Percentiles rank a stretch among this genome's conserved stretches.
These are phyloP conservation scores for Anadara kagoshimensis DNA, from an alignment of 1,140 invertebrate genomes.

Conservation along the genomic window DNA sequence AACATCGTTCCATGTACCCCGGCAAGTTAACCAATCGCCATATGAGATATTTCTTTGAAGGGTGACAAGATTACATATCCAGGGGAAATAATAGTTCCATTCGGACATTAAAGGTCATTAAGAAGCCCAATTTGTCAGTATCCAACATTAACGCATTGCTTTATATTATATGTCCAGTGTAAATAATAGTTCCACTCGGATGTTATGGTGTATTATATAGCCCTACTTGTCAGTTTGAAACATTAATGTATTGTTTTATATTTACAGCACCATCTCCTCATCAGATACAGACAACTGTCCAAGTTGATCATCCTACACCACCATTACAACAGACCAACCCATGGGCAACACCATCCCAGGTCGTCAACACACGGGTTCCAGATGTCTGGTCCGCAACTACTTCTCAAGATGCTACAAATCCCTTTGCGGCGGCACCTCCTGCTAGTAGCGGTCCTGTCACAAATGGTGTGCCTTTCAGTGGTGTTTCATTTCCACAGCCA, in stretches of 20 bases:
- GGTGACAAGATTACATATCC: too few relatives aligned
- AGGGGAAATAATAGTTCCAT: too few relatives aligned
- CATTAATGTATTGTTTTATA: not conserved
- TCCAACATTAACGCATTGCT: too few relatives aligned
- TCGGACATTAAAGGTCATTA: too few relatives aligned
- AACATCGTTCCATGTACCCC: too few relatives aligned
- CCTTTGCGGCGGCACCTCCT: constrained; percentile 57
- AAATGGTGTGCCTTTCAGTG: constrained; percentile 46
- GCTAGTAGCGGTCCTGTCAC: constrained; percentile 21
- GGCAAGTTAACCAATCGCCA: too few relatives aligned
- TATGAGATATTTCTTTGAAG: too few relatives aligned
- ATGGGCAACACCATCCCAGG: constrained; percentile 41
- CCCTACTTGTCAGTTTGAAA: too few relatives aligned
- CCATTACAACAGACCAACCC: constrained; percentile 55
- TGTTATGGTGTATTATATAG: too few relatives aligned
- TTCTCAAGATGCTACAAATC: constrained; percentile 80
- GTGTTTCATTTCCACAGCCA: constrained; percentile 18
- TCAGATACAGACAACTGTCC: constrained; percentile 24
- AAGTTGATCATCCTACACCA: constrained; percentile 6
- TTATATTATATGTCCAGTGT: too few relatives aligned
- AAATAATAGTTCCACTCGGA: too few relatives aligned
- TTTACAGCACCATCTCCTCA: not conserved
- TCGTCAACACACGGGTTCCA: constrained; percentile 6
- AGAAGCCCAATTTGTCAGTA: too few relatives aligned
- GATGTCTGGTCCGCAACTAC: constrained; percentile 68